Evolutionary conservation across 2,888 invertebrate species (phyloP), one percentile per base, ranked within the genome.

Genomic region (Hypomecis punctinalis): DNA sequence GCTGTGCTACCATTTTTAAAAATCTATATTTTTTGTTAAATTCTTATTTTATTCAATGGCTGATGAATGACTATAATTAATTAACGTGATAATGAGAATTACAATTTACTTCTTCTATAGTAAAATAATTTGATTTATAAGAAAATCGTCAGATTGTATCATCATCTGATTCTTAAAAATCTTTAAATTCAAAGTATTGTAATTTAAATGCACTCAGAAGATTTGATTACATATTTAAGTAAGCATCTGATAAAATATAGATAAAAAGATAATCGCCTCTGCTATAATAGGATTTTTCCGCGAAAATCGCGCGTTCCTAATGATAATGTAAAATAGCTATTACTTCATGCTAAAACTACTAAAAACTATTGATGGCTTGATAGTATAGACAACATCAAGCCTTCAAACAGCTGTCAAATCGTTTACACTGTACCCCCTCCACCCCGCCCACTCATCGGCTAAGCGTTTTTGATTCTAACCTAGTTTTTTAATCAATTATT

Each of bases 381-480:
- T 8, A 33, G 40, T 48, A 61, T 55, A 55, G 49, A 61, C 61
- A 61, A 55, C 49, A n/a, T 61, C 61, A 55, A 54, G 48, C 53
- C 10, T 23, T 40, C 49, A 59, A 36, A 43, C 37, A 36, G 7
- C 36, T 37, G 36, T 49, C 10, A 36, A 33, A 13, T 47, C 5
- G 10, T n/a, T 43, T 43, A 43, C 9, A 9, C 43, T 43, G 9
- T 5, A n/a, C 7, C 9, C 11, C 13, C 5, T 39, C 23, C 39
- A 6, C 39, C 37, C 37, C 11, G 1, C 58, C 33, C 61, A 6
- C 48, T 13, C 40, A n/a, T 13, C 8, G 42, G 40, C 36, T 8
- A 37, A 46, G 54, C 64, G 46, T 65, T 61, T 59, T 58, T 54
- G n/a, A 57, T 23, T 56, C 43, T 69, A 70, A 70, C 70, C 70